phyloP scores from a whole-genome alignment of 2,113 vertebrate genomes.

The Crotalus tigris region DNA sequence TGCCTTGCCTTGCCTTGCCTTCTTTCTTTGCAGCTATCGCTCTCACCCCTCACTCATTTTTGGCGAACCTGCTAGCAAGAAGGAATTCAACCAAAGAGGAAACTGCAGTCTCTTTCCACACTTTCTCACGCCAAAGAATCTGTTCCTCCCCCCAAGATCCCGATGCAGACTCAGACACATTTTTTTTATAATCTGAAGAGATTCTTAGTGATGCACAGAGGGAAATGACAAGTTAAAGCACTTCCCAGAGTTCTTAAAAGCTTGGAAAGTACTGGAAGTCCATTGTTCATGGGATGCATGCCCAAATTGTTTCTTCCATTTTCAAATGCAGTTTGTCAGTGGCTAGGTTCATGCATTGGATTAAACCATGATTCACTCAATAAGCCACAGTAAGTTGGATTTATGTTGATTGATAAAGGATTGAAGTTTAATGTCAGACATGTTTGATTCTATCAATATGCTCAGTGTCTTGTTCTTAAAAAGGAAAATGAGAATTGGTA shows the following conservation, averaged over 20 bases:
- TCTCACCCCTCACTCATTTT: conserved; percentile 49
- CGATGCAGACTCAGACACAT: background rate
- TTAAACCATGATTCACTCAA: background rate
- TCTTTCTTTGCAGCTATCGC: conserved; percentile 40
- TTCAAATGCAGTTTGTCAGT: background rate
- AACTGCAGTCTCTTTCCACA: background rate
- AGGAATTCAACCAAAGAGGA: conserved; percentile 44
- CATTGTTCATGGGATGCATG: background rate
- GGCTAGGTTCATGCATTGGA: background rate
- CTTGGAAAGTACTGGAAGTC: background rate
- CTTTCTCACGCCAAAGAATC: background rate
- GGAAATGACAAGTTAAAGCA: background rate
- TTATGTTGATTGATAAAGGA: background rate
- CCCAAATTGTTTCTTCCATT: background rate
- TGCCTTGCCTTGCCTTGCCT: background rate
- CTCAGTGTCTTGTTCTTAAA: background rate
- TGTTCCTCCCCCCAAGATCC: background rate
- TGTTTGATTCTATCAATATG: background rate
- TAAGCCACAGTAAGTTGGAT: background rate
- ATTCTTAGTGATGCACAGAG: background rate
- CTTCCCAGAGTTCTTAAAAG: background rate
- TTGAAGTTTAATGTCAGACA: background rate
- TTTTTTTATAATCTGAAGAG: background rate
- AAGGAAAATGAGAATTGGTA: background rate
- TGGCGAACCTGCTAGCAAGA: conserved; percentile 47